phyloP scores from a whole-genome alignment of 92 coral and sea anemone genomes.

The Chrysogorgia sp. region DNA sequence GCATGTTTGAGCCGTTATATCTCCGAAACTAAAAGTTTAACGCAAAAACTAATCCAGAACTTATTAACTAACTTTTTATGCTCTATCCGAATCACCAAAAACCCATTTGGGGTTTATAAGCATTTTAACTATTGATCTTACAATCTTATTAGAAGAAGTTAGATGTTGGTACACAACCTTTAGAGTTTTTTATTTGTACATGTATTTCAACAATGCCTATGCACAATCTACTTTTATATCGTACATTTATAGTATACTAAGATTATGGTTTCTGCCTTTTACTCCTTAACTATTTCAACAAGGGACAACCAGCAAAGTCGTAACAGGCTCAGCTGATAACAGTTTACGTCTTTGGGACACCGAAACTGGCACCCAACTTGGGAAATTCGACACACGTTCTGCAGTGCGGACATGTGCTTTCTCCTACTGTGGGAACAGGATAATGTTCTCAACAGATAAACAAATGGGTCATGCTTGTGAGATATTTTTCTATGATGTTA shows the following conservation, averaged over 20 bases:
- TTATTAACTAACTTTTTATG: too few species aligned
- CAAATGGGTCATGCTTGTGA: conserved; percentile 96
- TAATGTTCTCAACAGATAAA: conserved; percentile 90
- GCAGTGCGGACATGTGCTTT: conserved; percentile 94
- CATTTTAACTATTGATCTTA: too few species aligned
- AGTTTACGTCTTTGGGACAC: conserved; percentile 94
- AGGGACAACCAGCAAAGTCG: conserved; percentile 86
- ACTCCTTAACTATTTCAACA: conserved; percentile 31
- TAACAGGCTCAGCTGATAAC: conserved; percentile 96
- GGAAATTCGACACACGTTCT: conserved; percentile 86
- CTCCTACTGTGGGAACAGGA: conserved; percentile 83
- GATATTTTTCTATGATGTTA: conserved; percentile 72
- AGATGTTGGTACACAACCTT: too few species aligned
- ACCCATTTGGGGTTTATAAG: too few species aligned
- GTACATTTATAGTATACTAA: background rate
- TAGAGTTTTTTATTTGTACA: too few species aligned
- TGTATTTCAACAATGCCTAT: too few species aligned
- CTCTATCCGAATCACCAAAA: too few species aligned
- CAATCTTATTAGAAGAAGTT: too few species aligned
- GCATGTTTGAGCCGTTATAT: too few species aligned
- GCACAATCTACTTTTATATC: too few species aligned
- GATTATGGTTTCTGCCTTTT: background rate
- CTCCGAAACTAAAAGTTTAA: too few species aligned
- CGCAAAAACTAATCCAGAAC: too few species aligned
- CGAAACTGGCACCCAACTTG: conserved; percentile 84